Evolutionary conservation across 2,888 invertebrate species (phyloP), one percentile per base, ranked within the genome.

Genomic region (Bellardia pandia): DNA sequence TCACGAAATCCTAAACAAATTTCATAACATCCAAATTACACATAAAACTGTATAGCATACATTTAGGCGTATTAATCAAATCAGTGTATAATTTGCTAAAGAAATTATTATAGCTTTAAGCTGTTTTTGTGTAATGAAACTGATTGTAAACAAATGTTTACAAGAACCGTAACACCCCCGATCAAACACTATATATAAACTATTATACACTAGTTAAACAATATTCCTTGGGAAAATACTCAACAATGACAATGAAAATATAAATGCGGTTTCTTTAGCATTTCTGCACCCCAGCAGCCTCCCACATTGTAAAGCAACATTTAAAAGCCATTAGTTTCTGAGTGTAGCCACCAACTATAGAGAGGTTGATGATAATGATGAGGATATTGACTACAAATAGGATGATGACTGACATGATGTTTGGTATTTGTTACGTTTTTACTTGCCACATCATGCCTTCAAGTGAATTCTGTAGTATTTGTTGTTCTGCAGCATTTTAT

Each of bases 291-390:
- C 30, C 60, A 45, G 45, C 71, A 45, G 45, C 71, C 48, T 30
- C 2, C 30, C 6, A 30, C 68, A 6, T 48, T 2, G 11, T 16
- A 58, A 75, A 86, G 37, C 48, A 51, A 83, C 76, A 71, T 79
- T 80, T 66, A 66, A 86, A 83, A 79, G 37, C 75, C 84, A 86
- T 86, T 84, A 80, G 80, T 76, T 84, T 75, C 16, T 30, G 45
- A 79, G 48, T 60, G 23, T 45, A 14, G 11, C 42, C 68, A 77
- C 51, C 9, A 64, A 40, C 13, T 23, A 56, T 7, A 16, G 40
- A 30, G 71, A 72, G 37, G 23, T 48, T 33, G 69, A 45, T 45
- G 16, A 23, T 23, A 7, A 37, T 2, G 60, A 48, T 40, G 42
- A 42, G 51, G 53, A 48, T 75, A 86, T 86, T 83, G 86, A 76